These are phyloP conservation scores for Trichopoda pennipes DNA, from an alignment of 2,888 invertebrate species.

Conservation along the genomic window DNA sequence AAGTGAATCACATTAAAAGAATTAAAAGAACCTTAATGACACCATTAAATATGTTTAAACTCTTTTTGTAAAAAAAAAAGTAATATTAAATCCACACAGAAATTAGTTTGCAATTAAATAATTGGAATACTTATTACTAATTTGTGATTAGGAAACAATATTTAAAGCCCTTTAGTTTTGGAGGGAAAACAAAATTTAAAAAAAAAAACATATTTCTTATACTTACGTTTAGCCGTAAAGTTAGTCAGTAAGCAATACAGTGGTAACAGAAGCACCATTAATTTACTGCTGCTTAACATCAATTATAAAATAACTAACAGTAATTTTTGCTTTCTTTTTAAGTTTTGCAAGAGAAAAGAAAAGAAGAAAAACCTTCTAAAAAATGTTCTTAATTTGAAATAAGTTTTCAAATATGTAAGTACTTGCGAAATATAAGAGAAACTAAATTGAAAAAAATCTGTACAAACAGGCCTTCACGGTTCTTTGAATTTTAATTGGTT, in stretches of 20 bases:
- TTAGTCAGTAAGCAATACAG: conserved; percentile 40
- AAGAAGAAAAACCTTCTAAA: conserved; percentile 12
- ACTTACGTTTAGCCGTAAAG: conserved; percentile 33
- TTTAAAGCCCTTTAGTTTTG: conserved; percentile 50
- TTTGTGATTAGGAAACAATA: conserved; percentile 30
- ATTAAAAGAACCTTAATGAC: background rate
- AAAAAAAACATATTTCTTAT: conserved; percentile 4
- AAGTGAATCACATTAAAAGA: background rate
- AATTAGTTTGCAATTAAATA: conserved; percentile 30
- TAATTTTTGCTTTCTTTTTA: conserved; percentile 57
- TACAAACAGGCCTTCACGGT: conserved; percentile 66
- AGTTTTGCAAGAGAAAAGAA: conserved; percentile 33
- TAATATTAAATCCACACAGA: conserved; percentile 10
- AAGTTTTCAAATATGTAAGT: conserved; percentile 39
- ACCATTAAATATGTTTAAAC: background rate
- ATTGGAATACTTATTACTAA: conserved; percentile 22
- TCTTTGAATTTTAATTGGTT: conserved; percentile 68
- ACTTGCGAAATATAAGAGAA: conserved; percentile 24
- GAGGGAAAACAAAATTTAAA: conserved; percentile 9
- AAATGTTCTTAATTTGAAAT: conserved; percentile 60
- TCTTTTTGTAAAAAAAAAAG: background rate
- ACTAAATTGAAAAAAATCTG: conserved; percentile 24
- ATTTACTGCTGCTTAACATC: conserved; percentile 65
- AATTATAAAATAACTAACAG: conserved; percentile 63
- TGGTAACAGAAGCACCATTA: conserved; percentile 58